Percentiles rank a stretch among this genome's conserved stretches.
Conservation (phyloP, 2,797 vertebrate genomes). For the Microctenopoma lineatum region DNA sequence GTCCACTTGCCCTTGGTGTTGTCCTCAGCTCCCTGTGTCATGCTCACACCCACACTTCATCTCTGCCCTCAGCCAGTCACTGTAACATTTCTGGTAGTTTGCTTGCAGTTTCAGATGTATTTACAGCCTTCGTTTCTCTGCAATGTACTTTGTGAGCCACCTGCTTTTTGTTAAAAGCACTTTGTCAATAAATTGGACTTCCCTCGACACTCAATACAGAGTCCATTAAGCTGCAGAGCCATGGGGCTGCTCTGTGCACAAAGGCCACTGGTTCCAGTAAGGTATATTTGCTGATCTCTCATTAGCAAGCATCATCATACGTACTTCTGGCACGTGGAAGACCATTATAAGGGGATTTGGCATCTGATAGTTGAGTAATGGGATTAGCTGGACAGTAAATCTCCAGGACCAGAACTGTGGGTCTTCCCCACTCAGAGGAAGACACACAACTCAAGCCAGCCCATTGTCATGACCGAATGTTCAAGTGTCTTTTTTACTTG, state of each 20-base stretch:
- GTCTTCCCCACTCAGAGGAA: constrained; percentile 68
- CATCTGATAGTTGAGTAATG: constrained; percentile 90
- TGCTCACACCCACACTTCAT: background rate
- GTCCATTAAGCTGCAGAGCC: constrained; percentile 77
- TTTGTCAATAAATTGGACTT: constrained; percentile 80
- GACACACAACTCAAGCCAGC: constrained; percentile 42
- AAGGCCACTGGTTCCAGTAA: constrained; percentile 78
- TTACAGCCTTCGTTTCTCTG: constrained; percentile 64
- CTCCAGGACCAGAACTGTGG: constrained; percentile 62
- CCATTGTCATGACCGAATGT: constrained; percentile 3
- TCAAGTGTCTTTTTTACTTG: background rate
- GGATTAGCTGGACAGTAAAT: constrained; percentile 81
- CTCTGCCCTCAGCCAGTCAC: constrained; percentile 1
- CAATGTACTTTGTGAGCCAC: constrained; percentile 65
- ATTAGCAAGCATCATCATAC: constrained; percentile 80
- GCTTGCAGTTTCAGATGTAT: constrained; percentile 50
- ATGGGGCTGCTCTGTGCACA: constrained; percentile 57
- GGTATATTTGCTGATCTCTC: constrained; percentile 78
- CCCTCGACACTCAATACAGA: constrained; percentile 78
- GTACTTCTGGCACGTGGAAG: constrained; percentile 80
- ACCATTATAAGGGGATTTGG: constrained; percentile 88
- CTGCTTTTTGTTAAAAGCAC: constrained; percentile 80
- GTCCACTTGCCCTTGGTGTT: constrained; percentile 31
- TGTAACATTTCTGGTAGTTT: constrained; percentile 25
- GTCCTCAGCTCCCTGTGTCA: constrained; percentile 23